Base-by-base conservation (phyloP, 2,113 vertebrate species). In the Heterocephalus glaber region DNA sequence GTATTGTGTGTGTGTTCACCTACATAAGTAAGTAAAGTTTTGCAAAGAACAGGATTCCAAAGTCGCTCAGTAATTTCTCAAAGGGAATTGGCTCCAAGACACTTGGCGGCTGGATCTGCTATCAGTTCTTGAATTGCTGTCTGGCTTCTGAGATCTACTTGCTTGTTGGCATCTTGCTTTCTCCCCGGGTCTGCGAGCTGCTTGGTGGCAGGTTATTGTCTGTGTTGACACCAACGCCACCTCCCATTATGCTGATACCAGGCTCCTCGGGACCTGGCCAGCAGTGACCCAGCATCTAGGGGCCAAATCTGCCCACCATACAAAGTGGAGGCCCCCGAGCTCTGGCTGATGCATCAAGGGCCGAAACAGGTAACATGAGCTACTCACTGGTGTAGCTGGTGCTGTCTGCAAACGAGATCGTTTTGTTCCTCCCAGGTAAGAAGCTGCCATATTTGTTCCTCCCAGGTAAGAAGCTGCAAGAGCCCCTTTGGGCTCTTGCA, bases 311-410 rank as follows among this genome's bases (percentile, higher is more conserved):
- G 74, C 72, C n/a, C n/a, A 38, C 35, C 12, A 19, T 47, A 7
- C 68, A 72, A 41, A 72, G 38, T 2, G 20, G 20, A 41, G 38
- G 38, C n/a, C 24, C n/a, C n/a, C 82, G 16, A 22, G 10, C 22
- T 22, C 74, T 56, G 41, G 76, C 38, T 30, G 30, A 3, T 24
- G 35, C 30, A 14, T 47, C 41, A 1, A 7, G 1, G 61, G 54
- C 56, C 0, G 0, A 52, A 35, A 22, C 0, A 33, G 74, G 33
- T 3, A 19, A 33, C 44, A 81, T 1, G 49, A 44, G 26, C 54
- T 30, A 10, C 4, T 28, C 7, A 5, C 2, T 5, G 2, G n/a
- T n/a, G n/a, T n/a, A n/a, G n/a, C n/a, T n/a, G 9, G 33, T 60
- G 16, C 63, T 24, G 1, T 65, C 81, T 2, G 0, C 4, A 49